Conservation (phyloP, 1,140 invertebrate species). For the Doryteuthis pealeii region DNA sequence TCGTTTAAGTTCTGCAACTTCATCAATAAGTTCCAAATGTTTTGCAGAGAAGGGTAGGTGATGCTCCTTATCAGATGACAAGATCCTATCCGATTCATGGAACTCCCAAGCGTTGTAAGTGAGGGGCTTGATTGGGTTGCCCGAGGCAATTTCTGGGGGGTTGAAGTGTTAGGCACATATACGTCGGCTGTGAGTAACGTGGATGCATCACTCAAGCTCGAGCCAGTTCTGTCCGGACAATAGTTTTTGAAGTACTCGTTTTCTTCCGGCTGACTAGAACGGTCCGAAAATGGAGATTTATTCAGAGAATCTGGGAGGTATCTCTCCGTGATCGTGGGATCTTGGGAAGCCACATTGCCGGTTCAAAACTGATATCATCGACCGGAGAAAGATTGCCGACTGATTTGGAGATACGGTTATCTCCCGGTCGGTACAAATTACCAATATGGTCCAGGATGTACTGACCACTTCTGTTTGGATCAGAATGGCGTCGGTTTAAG, state of each 20-base stretch:
- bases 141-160: neutral
- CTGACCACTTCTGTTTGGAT: neutral
- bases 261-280: neutral
- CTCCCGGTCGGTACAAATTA: neutral
- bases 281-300: neutral
- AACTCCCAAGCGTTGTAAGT: slow-evolving; percentile 8
- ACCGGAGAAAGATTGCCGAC: neutral
- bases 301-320: slow-evolving; percentile 5
- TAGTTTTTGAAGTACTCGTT: neutral
- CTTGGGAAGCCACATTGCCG: neutral
- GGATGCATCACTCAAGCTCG: neutral
- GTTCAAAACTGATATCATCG: neutral
- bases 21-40: slow-evolving; percentile 43
- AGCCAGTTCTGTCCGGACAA: neutral
- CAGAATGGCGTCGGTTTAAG: neutral
- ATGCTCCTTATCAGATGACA: slow-evolving; percentile 25
- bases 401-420: neutral
- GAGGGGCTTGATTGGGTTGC: neutral
- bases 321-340: neutral
- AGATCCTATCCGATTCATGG: slow-evolving; percentile 22
- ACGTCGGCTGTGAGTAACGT: neutral
- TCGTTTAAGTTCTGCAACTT: slow-evolving; percentile 37
- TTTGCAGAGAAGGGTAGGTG: slow-evolving; percentile 26
- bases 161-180: neutral
- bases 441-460: neutral